Evolutionary conservation across 2,888 invertebrate species (phyloP), one percentile per base, ranked within the genome.

Genomic region (Pyrochroa serraticornis): DNA sequence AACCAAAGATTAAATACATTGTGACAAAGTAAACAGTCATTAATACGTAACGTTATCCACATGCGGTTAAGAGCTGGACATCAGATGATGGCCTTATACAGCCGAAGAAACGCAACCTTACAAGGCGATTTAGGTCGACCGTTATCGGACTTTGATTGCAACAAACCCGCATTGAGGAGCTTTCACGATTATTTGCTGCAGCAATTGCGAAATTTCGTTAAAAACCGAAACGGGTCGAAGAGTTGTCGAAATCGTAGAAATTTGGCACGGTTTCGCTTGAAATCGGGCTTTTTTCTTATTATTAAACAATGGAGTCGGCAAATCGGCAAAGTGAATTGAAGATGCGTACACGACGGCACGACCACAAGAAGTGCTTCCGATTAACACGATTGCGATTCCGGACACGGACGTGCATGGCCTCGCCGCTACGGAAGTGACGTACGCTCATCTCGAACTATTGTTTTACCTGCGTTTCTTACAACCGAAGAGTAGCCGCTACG

Each of bases 381-480:
- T 67, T 63, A 64, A 50, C 43, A 43, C 34, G 37, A 58, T 64
- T 54, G 50, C 41, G 45, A 64, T 61, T 58, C 59, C 22, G 45
- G 39, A 47, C 65, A 65, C 65, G 55, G 39, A 52, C 50, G 55
- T 58, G 49, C 60, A 46, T 69, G 74, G 70, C 74, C 72, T 76
- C 71, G 73, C 70, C 72, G 74, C 70, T 70, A 59, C 72, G 73
- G 74, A 74, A 74, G 72, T 74, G 73, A 73, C 74, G 71, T 71
- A 59, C 65, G 55, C 62, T 70, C 66, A 69, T 71, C 69, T 72
- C 58, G 42, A 63, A 63, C 56, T 60, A 64, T 61, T 51, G 58
- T 56, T 37, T 39, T 39, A 46, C 37, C 48, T 48, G 30, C 30
- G 7, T 43, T 6, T 52, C 33, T 30, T 46, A 41, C 32, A 12